Evolutionary conservation across 1,140 invertebrate genomes (phyloP).

Genomic region (silkworm (Bombyx mori)): DNA sequence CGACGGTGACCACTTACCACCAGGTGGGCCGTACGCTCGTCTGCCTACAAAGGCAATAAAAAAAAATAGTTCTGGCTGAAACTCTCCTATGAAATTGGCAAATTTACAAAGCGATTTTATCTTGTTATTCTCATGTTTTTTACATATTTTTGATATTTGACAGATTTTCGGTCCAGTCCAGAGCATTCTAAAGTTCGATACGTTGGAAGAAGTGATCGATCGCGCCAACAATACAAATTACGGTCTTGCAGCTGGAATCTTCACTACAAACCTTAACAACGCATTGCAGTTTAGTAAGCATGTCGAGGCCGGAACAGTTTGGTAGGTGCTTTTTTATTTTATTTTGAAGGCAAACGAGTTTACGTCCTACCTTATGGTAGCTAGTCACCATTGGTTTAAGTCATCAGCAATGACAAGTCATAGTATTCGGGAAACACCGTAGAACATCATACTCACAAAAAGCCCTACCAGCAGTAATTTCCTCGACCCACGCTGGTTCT

Average conservation of each 20-base stretch:
- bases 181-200: conserved; percentile 90
- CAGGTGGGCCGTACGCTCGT: no score
- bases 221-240: conserved; percentile 89
- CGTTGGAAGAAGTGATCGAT: conserved; percentile 89
- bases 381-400: no score
- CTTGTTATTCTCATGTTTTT: no score
- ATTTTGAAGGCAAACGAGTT: conserved; percentile 7
- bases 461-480: no score
- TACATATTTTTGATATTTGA: conserved; percentile 2
- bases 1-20: no score
- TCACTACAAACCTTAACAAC: conserved; percentile 88
- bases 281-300: conserved; percentile 84
- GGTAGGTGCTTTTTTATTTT: conserved; percentile 68
- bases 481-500: no score
- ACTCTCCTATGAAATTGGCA: no score
- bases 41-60: no score
- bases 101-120: no score
- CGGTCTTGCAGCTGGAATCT: conserved; percentile 90
- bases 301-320: conserved; percentile 93
- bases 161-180: conserved; percentile 92
- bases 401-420: no score
- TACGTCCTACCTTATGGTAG: no score
- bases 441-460: conserved; percentile 49
- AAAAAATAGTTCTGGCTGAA: no score
- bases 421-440: conserved; percentile 75